These are phyloP conservation scores for Drosophila cardini DNA, from an alignment of 1,140 invertebrate genomes.

Conservation along the genomic window DNA sequence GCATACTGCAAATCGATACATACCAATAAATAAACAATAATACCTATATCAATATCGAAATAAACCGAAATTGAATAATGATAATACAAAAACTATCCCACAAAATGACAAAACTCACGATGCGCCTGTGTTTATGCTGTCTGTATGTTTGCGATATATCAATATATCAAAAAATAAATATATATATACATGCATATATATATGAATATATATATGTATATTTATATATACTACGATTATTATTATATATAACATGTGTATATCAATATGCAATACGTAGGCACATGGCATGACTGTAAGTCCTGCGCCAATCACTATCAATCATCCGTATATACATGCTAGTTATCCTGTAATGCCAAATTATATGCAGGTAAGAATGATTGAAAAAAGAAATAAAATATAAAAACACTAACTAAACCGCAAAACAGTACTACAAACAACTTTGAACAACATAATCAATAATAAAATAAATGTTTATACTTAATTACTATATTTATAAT, in stretches of 20 bases:
- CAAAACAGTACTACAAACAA: constrained; percentile 39
- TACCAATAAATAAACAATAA: constrained; percentile 51
- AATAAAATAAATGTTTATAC: constrained; percentile 54
- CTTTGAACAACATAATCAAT: constrained; percentile 53
- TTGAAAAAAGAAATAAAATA: constrained; percentile 37
- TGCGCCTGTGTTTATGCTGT: constrained; percentile 73
- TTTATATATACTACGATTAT: not conserved
- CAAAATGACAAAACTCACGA: constrained; percentile 60
- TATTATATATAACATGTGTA: constrained; percentile 53
- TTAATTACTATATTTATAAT: constrained; percentile 34
- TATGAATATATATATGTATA: constrained; percentile 49
- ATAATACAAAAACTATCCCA: constrained; percentile 40
- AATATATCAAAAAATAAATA: constrained; percentile 10
- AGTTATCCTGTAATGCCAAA: constrained; percentile 85
- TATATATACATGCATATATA: too few species aligned
- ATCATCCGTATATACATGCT: constrained; percentile 85
- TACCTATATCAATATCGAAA: constrained; percentile 56
- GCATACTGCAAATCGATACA: constrained; percentile 70
- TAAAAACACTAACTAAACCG: constrained; percentile 41
- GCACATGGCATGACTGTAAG: constrained; percentile 85
- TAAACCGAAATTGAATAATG: constrained; percentile 9
- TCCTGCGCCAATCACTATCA: constrained; percentile 85
- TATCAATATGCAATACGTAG: constrained; percentile 60
- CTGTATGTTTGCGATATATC: constrained; percentile 61
- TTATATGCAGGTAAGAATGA: constrained; percentile 84